Conservation (phyloP, 1,140 invertebrate species). For the Tetraneura akinire region DNA sequence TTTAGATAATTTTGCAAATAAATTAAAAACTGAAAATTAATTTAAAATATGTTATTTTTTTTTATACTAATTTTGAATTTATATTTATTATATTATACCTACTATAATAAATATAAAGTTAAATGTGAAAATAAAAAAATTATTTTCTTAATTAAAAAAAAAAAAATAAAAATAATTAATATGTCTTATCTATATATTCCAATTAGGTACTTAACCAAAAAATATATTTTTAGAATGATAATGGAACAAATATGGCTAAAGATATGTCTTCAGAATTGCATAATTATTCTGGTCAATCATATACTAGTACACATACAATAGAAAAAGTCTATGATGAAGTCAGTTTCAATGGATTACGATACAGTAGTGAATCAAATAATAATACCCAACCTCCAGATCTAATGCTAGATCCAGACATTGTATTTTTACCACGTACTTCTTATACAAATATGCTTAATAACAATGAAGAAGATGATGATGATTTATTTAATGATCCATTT, state of each 20-base stretch:
- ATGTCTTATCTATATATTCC: too few relatives aligned
- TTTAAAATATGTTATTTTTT: too few relatives aligned
- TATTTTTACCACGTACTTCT: not conserved
- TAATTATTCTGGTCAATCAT: slow-evolving; percentile 45
- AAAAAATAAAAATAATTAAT: too few relatives aligned
- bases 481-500: slow-evolving; percentile 22
- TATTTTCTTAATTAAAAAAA: too few relatives aligned
- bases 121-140: too few relatives aligned
- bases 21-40: too few relatives aligned
- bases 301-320: slow-evolving; percentile 34
- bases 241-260: not conserved
- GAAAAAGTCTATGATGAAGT: slow-evolving; percentile 49
- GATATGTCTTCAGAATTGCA: slow-evolving; percentile 30
- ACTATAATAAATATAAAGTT: too few relatives aligned
- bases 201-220: too few relatives aligned
- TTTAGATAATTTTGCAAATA: too few relatives aligned
- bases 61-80: too few relatives aligned
- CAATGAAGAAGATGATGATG: slow-evolving; percentile 5
- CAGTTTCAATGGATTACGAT: slow-evolving; percentile 5
- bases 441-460: not conserved
- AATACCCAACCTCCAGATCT: slow-evolving; percentile 36
- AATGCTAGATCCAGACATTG: slow-evolving; percentile 38
- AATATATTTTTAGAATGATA: slow-evolving; percentile 21
- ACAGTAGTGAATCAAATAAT: slow-evolving; percentile 18
- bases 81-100: too few relatives aligned